Evolutionary conservation across 2,888 invertebrate genomes (phyloP), one percentile per base, ranked within the genome.

Genomic region (Epiblema foenella): DNA sequence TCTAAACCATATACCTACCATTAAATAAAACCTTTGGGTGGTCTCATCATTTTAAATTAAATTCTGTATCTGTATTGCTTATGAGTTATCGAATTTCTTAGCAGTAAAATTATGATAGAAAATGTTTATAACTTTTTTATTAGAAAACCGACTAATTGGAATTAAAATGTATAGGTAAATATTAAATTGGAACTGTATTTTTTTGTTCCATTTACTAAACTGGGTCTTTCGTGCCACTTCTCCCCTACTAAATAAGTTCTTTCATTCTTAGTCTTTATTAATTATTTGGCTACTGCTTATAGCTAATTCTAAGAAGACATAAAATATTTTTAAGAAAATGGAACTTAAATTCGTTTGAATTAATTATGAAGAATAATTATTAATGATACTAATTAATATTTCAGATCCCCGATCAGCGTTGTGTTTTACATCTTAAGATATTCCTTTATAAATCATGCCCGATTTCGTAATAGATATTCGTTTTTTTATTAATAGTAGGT

Each of bases 361-460:
- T 63, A 69, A 69, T 63, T 37, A 49, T 39, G 17, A 15, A 18
- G 64, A 58, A 58, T 64, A 64, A n/a, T n/a, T n/a, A 69, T 64
- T 57, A 69, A 64, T 64, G 57, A 69, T 46, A 33, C 12, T 15
- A 17, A 63, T 58, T 69, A 51, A 69, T 64, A 58, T 57, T 63
- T 39, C 24, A 17, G 24, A 24, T 17, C 49, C 49, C 10, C 37
- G 37, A 37, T 63, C 57, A 10, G 37, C 12, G 39, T 59, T 59
- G 17, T 58, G 17, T 39, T 39, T 57, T 20, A 49, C 57, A 1
- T 33, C 15, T 37, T n/a, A 42, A 39, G 20, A 39, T 42, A 12
- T 52, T 18, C 11, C 12, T 37, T 12, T 29, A 18, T 49, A 5
- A 42, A 42, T 42, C 5, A 42, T 15, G 42, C 5, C 12, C 12